These are phyloP conservation scores for Itoplectis maculator DNA, from an alignment of 2,888 invertebrate genomes.

Conservation along the genomic window DNA sequence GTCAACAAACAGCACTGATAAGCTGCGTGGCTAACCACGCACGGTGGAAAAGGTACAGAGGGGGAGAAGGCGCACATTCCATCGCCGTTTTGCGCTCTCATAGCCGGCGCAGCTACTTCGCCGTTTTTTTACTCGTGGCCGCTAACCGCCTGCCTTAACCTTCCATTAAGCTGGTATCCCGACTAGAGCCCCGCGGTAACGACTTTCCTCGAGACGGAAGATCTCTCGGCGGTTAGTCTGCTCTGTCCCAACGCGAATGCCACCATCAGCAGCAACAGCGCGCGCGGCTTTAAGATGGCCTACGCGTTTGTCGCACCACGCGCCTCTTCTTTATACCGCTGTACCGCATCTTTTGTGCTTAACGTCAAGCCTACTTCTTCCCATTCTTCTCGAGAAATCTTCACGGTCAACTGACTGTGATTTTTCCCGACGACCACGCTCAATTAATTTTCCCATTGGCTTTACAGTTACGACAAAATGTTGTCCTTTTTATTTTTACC, in stretches of 20 bases:
- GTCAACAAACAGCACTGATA: neutral
- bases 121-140: slow-evolving; percentile 16
- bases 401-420: neutral
- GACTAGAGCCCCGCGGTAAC: slow-evolving; percentile 62
- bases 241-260: slow-evolving; percentile 31
- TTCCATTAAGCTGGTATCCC: slow-evolving; percentile 68
- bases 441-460: slow-evolving; percentile 7
- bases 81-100: slow-evolving; percentile 68
- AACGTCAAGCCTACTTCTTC: slow-evolving; percentile 3
- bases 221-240: slow-evolving; percentile 8
- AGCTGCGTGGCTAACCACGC: neutral
- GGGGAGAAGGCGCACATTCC: slow-evolving; percentile 51
- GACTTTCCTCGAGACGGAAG: slow-evolving; percentile 46
- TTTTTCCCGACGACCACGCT: neutral
- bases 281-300: slow-evolving; percentile 4
- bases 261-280: slow-evolving; percentile 17
- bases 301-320: slow-evolving; percentile 18
- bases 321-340: slow-evolving; percentile 4
- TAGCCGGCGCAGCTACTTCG: neutral
- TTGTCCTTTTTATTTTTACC: too few relatives aligned
- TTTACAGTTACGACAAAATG: too few relatives aligned
- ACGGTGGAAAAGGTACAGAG: neutral
- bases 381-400: slow-evolving; percentile 5
- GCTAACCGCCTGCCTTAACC: slow-evolving; percentile 69
- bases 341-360: neutral